Percentiles rank a stretch among this genome's conserved stretches.
These are phyloP conservation scores for Zaprionus vittiger DNA, from an alignment of 1,140 invertebrate genomes.

Conservation along the genomic window DNA sequence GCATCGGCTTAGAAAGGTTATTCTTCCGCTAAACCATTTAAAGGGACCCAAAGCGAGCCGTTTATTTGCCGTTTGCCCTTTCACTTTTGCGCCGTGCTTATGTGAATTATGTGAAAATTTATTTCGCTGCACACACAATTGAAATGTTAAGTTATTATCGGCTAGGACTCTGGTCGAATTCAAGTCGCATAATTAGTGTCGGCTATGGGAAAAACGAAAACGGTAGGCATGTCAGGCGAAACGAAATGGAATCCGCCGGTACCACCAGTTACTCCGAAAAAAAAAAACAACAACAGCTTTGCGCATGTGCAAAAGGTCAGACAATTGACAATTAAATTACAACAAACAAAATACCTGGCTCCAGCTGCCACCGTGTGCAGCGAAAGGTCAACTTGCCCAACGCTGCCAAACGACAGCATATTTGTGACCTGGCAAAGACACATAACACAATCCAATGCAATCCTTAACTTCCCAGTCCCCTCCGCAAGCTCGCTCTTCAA, in stretches of 20 bases:
- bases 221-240: conserved; percentile 5
- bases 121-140: conserved; percentile 65
- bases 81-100: conserved; percentile 62
- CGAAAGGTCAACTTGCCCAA: conserved; percentile 67
- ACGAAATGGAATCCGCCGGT: conserved; percentile 55
- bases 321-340: conserved; percentile 74
- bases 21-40: conserved; percentile 80
- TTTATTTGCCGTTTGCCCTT: conserved; percentile 59
- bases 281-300: not conserved
- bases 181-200: conserved; percentile 58
- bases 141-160: conserved; percentile 78
- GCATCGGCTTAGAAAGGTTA: conserved; percentile 78
- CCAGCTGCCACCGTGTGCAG: conserved; percentile 57
- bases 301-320: conserved; percentile 72
- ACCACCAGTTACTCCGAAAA: not conserved
- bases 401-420: conserved; percentile 41
- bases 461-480: not conserved
- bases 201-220: conserved; percentile 32
- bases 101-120: conserved; percentile 70
- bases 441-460: conserved; percentile 16
- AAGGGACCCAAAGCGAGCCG: conserved; percentile 58
- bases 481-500: not conserved
- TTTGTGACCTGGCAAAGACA: conserved; percentile 48
- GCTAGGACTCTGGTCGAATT: conserved; percentile 39
- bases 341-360: conserved; percentile 55